Base-by-base conservation (phyloP, 2,888 invertebrate species). In the Tetramorium bicarinatum region DNA sequence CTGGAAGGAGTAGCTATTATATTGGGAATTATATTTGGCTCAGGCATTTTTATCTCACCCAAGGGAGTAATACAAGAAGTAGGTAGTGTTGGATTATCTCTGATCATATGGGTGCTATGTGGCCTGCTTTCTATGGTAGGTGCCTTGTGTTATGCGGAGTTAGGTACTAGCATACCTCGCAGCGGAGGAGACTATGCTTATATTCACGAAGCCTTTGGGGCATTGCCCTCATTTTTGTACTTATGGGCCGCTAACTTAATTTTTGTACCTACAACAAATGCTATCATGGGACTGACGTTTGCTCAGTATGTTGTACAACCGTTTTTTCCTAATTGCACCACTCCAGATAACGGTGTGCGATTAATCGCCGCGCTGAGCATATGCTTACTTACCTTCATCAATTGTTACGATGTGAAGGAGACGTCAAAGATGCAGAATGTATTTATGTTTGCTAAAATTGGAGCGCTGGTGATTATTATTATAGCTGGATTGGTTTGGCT, bases 181-280 rank as follows among this genome's bases (percentile, higher is more conserved):
- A 99, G 99, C 84, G 99, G 99, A 34, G 99, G 99, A 2, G 99
- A 99, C 95, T 99, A 99, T 95, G 99, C 99, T 52, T 99, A 99
- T 93, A 99, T 99, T 87, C 96, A 97, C 92, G 97, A 99, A 95
- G 98, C 99, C 1, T 99, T 97, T 93, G 99, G 99, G 41, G 96
- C 97, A 2, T 95, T 99, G 82, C 98, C 98, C 21, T 98, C 99
- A 0, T 99, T 99, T 95, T 95, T 99, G 18, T 99, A 98, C 94
- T 95, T 99, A 18, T 99, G 99, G 99, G 98, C 98, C 94, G 99
- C 99, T n/a, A 97, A 98, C 95, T 96, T 99, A 92, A 98, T 99
- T 86, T 99, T 99, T 96, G 98, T 99, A 85, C 99, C 99, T 25
- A 98, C 98, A 75, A 98, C 99, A 54, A 99, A 99, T 95, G 99